Evolutionary conservation across 2,113 vertebrate genomes (phyloP).

Genomic region (Aythya baeri): DNA sequence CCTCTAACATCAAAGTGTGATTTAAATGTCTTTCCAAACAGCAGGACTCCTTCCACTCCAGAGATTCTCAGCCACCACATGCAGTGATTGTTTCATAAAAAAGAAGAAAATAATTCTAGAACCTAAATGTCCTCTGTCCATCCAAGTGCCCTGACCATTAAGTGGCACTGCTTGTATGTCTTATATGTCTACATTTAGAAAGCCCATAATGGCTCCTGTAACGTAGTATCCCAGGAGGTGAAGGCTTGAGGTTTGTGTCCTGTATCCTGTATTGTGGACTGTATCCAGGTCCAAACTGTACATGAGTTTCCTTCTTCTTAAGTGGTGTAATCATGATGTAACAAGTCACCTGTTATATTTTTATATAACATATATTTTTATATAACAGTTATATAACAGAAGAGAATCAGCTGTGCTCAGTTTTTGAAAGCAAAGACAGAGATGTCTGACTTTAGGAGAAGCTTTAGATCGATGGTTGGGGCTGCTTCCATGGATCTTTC

Average conservation of each 20-base stretch:
- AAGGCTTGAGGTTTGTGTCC: background rate
- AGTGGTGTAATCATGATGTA: background rate
- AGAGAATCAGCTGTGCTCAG: background rate
- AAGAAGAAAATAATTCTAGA: background rate
- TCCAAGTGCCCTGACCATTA: background rate
- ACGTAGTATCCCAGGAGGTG: fast-evolving
- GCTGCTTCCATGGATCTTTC: background rate
- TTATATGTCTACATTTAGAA: background rate
- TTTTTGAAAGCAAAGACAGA: background rate
- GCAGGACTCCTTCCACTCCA: background rate
- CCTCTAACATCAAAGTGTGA: background rate
- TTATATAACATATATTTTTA: too few relatives aligned
- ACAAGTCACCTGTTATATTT: too few relatives aligned
- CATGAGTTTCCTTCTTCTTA: background rate
- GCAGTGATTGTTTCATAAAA: background rate
- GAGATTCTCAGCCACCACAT: background rate
- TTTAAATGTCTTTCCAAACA: background rate
- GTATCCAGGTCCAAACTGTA: background rate
- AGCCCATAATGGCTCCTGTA: background rate
- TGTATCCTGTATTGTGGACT: too few relatives aligned
- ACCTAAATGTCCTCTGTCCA: background rate
- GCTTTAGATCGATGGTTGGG: background rate
- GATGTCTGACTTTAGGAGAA: background rate
- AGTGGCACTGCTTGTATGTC: fast-evolving
- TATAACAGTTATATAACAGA: background rate